Conservation (phyloP, 2,113 vertebrate species). For the Odobenus rosmarus region DNA sequence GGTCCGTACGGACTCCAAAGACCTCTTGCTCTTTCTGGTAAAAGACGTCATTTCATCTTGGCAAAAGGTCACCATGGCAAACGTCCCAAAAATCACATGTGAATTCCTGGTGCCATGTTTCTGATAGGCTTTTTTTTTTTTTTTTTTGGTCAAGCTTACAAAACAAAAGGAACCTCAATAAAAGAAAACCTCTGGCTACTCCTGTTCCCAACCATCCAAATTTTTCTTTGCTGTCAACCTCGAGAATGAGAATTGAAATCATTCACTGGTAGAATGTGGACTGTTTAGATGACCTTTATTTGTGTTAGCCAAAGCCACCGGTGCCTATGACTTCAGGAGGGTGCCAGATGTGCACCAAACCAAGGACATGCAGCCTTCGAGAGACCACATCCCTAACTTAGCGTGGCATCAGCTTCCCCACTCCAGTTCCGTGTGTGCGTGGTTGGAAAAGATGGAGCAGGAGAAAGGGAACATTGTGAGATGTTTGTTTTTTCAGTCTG, state of each 20-base stretch:
- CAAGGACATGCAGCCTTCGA: neutral
- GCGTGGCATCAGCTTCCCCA: neutral
- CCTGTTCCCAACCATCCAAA: neutral
- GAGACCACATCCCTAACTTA: neutral
- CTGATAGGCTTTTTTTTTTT: neutral
- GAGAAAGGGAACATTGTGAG: neutral
- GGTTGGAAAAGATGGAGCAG: neutral
- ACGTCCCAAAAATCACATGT: neutral
- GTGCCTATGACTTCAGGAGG: neutral
- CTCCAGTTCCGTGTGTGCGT: neutral
- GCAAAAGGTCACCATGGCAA: neutral
- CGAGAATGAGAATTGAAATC: neutral
- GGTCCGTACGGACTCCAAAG: neutral
- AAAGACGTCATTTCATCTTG: constrained; percentile 9
- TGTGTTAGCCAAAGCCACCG: neutral
- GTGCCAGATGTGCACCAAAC: neutral
- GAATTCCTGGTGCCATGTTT: neutral
- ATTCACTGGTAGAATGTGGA: neutral
- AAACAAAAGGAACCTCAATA: neutral
- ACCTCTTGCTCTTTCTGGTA: neutral
- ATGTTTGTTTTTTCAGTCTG: constrained; percentile 14
- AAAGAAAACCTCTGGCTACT: neutral
- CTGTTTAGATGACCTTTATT: neutral
- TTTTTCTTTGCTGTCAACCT: neutral
- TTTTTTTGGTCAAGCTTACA: neutral